Percentiles rank a stretch among this genome's conserved stretches.
Conservation (phyloP, 2,888 invertebrate genomes). For the Clunio marinus region DNA sequence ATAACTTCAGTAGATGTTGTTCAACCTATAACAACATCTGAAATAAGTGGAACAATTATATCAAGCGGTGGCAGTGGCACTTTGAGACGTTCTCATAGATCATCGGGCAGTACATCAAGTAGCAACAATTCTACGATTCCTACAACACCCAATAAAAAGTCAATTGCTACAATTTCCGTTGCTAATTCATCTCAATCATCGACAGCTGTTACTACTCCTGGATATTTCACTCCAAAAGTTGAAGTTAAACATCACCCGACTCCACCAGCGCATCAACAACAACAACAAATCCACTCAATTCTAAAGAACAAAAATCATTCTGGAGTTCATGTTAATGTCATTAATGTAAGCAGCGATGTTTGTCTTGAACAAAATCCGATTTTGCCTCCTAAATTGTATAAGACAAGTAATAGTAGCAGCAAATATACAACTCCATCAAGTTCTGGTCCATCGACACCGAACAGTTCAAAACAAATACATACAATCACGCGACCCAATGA, state of each 20-base stretch:
- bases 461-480: slow-evolving; percentile 41
- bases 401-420: slow-evolving; percentile 45
- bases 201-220: neutral
- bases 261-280: slow-evolving; percentile 16
- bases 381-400: slow-evolving; percentile 52
- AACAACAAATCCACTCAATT: slow-evolving; percentile 41
- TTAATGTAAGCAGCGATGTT: slow-evolving; percentile 17
- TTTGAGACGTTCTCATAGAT: slow-evolving; percentile 40
- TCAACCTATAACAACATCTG: neutral
- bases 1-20: neutral
- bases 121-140: slow-evolving; percentile 10
- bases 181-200: neutral
- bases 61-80: slow-evolving; percentile 39
- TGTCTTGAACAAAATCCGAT: slow-evolving; percentile 45
- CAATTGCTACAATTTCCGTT: slow-evolving; percentile 37
- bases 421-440: slow-evolving; percentile 21
- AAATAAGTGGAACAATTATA: neutral
- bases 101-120: slow-evolving; percentile 37
- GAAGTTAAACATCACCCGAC: neutral
- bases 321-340: slow-evolving; percentile 25
- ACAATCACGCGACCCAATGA: slow-evolving; percentile 42
- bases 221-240: slow-evolving; percentile 17
- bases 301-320: slow-evolving; percentile 40
- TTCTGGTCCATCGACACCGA: slow-evolving; percentile 8
- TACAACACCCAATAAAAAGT: slow-evolving; percentile 32